Conservation (phyloP, 2,888 invertebrate genomes). For the Argyresthia albistria region DNA sequence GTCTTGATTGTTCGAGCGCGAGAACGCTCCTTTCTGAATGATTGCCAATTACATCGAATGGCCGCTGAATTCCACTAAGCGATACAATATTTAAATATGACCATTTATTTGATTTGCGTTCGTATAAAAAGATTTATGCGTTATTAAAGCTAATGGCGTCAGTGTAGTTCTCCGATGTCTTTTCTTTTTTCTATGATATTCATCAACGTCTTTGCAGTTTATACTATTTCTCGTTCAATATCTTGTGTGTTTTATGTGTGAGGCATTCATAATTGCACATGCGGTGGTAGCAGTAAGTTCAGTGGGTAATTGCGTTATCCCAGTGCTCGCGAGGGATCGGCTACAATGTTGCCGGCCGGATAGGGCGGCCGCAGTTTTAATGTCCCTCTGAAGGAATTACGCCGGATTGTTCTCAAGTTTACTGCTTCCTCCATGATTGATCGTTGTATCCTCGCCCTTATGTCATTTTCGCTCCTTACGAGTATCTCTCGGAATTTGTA, state of each 20-base stretch:
- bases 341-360: conserved; percentile 67
- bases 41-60: conserved; percentile 71
- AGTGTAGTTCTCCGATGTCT: conserved; percentile 17
- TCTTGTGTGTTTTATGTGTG: too few relatives aligned
- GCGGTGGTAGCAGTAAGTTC: not conserved
- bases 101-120: conserved; percentile 50
- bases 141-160: conserved; percentile 38
- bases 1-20: conserved; percentile 65
- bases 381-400: conserved; percentile 71
- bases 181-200: not conserved
- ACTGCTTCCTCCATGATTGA: conserved; percentile 67
- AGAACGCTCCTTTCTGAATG: conserved; percentile 65
- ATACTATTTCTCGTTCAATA: too few relatives aligned
- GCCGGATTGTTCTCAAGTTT: conserved; percentile 71
- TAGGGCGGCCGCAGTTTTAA: conserved; percentile 70
- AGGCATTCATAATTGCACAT: too few relatives aligned
- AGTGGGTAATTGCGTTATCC: not conserved
- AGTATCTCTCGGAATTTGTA: conserved; percentile 55
- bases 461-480: conserved; percentile 55
- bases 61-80: conserved; percentile 60
- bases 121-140: conserved; percentile 60
- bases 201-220: not conserved
- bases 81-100: conserved; percentile 52
- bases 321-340: conserved; percentile 5
- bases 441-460: conserved; percentile 68